A percentile compares a stretch with the other conserved stretches of the same genome.
Conservation (phyloP, 2,888 invertebrate genomes). For the Hydrotaea diabolus region DNA sequence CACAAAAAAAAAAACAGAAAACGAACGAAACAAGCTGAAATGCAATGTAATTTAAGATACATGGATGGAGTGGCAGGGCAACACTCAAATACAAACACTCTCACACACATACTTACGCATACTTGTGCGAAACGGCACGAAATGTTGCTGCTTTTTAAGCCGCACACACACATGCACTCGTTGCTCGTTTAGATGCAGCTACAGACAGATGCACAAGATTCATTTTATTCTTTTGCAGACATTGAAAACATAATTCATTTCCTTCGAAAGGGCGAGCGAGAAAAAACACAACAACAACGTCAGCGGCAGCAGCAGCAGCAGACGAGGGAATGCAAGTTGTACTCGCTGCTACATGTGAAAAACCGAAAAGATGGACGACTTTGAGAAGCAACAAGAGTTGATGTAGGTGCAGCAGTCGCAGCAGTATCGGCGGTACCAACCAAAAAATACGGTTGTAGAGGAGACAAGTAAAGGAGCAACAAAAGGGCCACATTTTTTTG, state of each 20-base stretch:
- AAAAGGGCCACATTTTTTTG: conserved; percentile 7
- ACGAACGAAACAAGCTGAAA: conserved; percentile 18
- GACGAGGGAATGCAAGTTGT: background rate
- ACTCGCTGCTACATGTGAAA: background rate
- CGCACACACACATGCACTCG: conserved; percentile 20
- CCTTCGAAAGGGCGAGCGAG: conserved; percentile 3
- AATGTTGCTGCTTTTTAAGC: conserved; percentile 8
- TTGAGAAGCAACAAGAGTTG: conserved; percentile 38
- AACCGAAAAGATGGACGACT: conserved; percentile 33
- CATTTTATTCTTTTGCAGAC: conserved; percentile 40
- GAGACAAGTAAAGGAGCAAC: background rate
- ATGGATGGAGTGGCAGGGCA: conserved; percentile 64
- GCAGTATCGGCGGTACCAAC: background rate
- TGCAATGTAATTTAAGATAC: conserved; percentile 39
- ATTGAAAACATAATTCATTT: conserved; percentile 47
- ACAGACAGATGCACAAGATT: conserved; percentile 45
- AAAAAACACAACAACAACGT: conserved; percentile 9
- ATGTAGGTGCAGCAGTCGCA: background rate
- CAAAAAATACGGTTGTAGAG: background rate
- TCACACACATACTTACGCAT: conserved; percentile 3
- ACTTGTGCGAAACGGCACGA: background rate
- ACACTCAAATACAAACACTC: conserved; percentile 52
- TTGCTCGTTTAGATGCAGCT: background rate
- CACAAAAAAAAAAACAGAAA: background rate
- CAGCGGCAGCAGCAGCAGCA: background rate